A percentile compares a stretch with the other conserved stretches of the same genome.
Conservation (phyloP, 2,113 vertebrate genomes). For the Stomatorhinus ivindoensis region DNA sequence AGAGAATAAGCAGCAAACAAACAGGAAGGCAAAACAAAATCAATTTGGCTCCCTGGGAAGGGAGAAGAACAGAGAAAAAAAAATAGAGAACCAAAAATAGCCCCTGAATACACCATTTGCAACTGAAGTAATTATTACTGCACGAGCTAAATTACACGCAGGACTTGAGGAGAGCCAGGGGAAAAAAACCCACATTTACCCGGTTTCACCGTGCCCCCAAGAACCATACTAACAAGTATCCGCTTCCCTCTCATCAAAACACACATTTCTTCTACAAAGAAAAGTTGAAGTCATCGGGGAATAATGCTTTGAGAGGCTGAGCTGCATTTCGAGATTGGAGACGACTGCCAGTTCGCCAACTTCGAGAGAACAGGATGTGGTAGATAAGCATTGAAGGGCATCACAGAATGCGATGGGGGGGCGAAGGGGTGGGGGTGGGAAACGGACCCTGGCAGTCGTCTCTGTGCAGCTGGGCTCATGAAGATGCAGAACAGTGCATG, state of each 20-base stretch:
- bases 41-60: constrained; percentile 49
- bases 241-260: background rate
- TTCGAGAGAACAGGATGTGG: background rate
- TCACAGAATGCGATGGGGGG: background rate
- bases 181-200: constrained; percentile 37
- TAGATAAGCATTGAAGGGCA: background rate
- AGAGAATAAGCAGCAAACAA: background rate
- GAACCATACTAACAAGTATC: constrained; percentile 43
- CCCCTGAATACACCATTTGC: constrained; percentile 50
- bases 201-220: constrained; percentile 40
- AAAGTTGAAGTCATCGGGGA: background rate
- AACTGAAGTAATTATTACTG: constrained; percentile 54
- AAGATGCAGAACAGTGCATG: background rate
- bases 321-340: background rate
- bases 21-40: constrained; percentile 22
- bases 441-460: background rate
- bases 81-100: constrained; percentile 63
- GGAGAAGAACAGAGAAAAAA: constrained; percentile 50
- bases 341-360: background rate
- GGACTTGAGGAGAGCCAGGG: constrained; percentile 24
- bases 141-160: constrained; percentile 39
- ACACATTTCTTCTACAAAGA: background rate
- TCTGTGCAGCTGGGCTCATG: background rate
- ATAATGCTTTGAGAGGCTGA: background rate
- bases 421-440: background rate